Conservation (phyloP, 2,888 invertebrate species). For the Rhamnusium bicolor region DNA sequence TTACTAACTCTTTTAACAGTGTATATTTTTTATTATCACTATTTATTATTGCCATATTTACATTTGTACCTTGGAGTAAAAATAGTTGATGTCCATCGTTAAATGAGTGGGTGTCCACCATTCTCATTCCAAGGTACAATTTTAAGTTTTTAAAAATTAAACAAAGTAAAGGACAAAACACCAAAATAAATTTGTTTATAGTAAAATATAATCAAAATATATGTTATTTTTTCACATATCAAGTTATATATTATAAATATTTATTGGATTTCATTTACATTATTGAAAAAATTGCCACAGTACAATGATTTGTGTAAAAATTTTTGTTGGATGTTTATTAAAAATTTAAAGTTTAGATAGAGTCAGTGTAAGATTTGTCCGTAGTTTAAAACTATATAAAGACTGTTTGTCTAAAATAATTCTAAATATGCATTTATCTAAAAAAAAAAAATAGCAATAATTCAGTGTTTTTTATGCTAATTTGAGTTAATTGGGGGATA, state of each 20-base stretch:
- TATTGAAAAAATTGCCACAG: slow-evolving; percentile 39
- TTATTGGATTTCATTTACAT: slow-evolving; percentile 43
- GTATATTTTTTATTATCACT: slow-evolving; percentile 44
- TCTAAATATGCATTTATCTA: slow-evolving; percentile 58
- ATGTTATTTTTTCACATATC: slow-evolving; percentile 61
- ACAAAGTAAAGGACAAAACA: slow-evolving; percentile 50
- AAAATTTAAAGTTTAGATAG: slow-evolving; percentile 54
- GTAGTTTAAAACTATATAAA: slow-evolving; percentile 62
- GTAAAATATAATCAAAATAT: slow-evolving; percentile 51
- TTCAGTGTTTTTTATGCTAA: slow-evolving; percentile 61
- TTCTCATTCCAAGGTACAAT: background rate
- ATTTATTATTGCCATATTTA: slow-evolving; percentile 52
- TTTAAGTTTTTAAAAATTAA: background rate
- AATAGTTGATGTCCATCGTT: slow-evolving; percentile 7
- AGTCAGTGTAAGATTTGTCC: slow-evolving; percentile 63
- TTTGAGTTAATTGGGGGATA: slow-evolving; percentile 14
- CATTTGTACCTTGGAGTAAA: slow-evolving; percentile 32
- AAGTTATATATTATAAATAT: slow-evolving; percentile 52
- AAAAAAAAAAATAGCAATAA: slow-evolving; percentile 68
- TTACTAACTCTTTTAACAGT: slow-evolving; percentile 37
- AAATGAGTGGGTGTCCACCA: background rate
- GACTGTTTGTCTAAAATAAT: slow-evolving; percentile 64
- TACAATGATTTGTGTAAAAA: slow-evolving; percentile 45
- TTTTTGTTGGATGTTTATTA: slow-evolving; percentile 39
- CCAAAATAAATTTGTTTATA: slow-evolving; percentile 52